phyloP scores from a whole-genome alignment of 2,113 vertebrate genomes.

The Neolamprologus sp. region DNA sequence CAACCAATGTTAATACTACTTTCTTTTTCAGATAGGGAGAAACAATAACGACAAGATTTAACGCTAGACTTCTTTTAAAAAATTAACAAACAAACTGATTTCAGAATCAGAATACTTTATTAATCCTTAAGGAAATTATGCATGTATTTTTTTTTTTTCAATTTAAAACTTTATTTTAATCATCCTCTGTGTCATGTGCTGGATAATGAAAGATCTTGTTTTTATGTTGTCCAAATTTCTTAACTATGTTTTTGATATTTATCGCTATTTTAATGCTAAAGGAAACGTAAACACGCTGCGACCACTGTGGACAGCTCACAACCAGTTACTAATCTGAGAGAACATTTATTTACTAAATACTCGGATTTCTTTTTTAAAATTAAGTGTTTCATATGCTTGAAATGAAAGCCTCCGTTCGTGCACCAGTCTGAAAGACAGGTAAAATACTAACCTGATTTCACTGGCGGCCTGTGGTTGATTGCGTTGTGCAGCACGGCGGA shows the following conservation, averaged over 20 bases:
- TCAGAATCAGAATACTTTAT: not conserved
- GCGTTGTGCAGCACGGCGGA: constrained; percentile 68
- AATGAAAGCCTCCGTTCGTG: not conserved
- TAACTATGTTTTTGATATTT: not conserved
- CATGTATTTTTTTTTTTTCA: not conserved
- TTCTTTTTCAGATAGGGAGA: not conserved
- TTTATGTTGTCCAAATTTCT: not conserved
- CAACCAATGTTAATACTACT: not conserved
- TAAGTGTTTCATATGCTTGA: not conserved
- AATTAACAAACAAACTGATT: not conserved
- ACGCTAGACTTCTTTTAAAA: not conserved
- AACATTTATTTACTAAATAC: not conserved
- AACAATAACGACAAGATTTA: not conserved
- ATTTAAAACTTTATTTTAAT: not conserved
- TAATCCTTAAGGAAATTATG: not conserved
- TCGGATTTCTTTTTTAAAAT: not conserved
- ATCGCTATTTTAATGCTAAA: not conserved
- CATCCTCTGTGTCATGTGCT: not conserved
- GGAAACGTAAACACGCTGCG: not conserved
- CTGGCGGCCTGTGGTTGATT: constrained; percentile 59
- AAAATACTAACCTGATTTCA: constrained; percentile 68
- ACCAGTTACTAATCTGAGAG: not conserved
- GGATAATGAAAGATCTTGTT: not conserved
- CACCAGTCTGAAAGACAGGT: not conserved
- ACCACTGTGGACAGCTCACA: not conserved